phyloP scores from a whole-genome alignment of 2,888 invertebrate genomes.

The Ommatoiulus sabulosus region DNA sequence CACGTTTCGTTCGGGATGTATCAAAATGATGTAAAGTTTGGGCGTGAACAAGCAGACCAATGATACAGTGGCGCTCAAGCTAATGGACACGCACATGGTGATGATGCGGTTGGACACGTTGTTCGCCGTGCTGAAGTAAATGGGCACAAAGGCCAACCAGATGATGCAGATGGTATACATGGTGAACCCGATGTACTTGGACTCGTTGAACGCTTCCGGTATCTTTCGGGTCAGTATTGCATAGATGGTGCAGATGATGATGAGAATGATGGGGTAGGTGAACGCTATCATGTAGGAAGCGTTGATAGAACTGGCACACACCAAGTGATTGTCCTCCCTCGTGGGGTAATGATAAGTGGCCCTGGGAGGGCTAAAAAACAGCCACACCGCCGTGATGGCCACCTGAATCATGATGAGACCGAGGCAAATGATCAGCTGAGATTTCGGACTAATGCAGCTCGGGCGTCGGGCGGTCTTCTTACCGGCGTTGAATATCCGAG shows the following conservation, averaged over 20 bases:
- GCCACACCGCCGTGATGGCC: constrained; percentile 90
- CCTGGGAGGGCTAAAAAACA: constrained; percentile 88
- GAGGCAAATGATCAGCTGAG: constrained; percentile 69
- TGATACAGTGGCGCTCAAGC: constrained; percentile 92
- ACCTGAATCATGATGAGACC: constrained; percentile 67
- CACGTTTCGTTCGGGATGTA: constrained; percentile 89
- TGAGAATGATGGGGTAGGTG: constrained; percentile 90
- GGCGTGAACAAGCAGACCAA: constrained; percentile 93
- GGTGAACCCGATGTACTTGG: constrained; percentile 85
- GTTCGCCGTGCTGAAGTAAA: constrained; percentile 74
- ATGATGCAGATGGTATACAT: constrained; percentile 99
- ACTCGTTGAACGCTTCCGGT: constrained; percentile 97
- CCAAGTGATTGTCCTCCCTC: constrained; percentile 90
- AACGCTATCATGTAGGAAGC: constrained; percentile 77
- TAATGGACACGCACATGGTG: constrained; percentile 96
- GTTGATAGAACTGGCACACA: constrained; percentile 91
- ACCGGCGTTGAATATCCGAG: constrained; percentile 81
- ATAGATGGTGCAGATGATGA: constrained; percentile 93
- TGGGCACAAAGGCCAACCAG: constrained; percentile 85
- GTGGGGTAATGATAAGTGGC: constrained; percentile 93
- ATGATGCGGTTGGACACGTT: constrained; percentile 86
- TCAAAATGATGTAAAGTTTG: constrained; percentile 90
- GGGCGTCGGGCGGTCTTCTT: constrained; percentile 68
- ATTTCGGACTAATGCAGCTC: constrained; percentile 69
- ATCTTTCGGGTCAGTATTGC: constrained; percentile 96